Evolutionary conservation across 2,888 invertebrate genomes (phyloP), one percentile per base, ranked within the genome.

Genomic region (Erebia ligea): DNA sequence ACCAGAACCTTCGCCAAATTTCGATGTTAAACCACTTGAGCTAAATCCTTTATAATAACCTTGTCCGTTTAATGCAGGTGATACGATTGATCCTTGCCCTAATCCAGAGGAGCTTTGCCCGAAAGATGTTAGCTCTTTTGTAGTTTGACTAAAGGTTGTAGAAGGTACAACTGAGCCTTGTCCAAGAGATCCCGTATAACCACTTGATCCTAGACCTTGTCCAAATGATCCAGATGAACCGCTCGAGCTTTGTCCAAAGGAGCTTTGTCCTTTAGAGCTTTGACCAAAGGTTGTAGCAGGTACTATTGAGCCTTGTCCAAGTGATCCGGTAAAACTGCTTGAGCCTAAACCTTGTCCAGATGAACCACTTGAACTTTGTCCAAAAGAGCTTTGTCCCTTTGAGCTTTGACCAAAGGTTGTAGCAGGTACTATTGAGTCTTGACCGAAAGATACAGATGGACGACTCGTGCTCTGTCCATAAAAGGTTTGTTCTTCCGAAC

Each of bases 41-140:
- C 66, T 63, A 15, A 65, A 59, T 17, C 69, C 62, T 50, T 58
- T 63, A n/a, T 74, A 70, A 52, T 67, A 52, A 52, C 52, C 52
- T 52, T 52, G 52, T 52, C 52, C 52, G 15, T 52, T 8, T n/a
- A n/a, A n/a, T 52, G 10, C 11, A 56, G 56, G 21, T 56, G 56
- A 56, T 10, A 19, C 21, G 13, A 4, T 56, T 56, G 56, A 56
- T 21, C 56, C 21, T 56, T 56, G 56, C 17, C 56, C 19, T 3
- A 56, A 56, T 21, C 19, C 19, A 56, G 56, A 34, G 34, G 34
- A 50, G 13, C 15, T 25, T 50, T 63, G 63, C n/a, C 63, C 63
- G 13, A n/a, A 34, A 34, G 52, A 34, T 19, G 17, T 19, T 42
- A 45, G 17, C 17, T 10, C 52, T 25, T 34, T 25, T 25, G 50